These are phyloP conservation scores for Microchrysa polita DNA, from an alignment of 2,888 invertebrate species.

Conservation along the genomic window DNA sequence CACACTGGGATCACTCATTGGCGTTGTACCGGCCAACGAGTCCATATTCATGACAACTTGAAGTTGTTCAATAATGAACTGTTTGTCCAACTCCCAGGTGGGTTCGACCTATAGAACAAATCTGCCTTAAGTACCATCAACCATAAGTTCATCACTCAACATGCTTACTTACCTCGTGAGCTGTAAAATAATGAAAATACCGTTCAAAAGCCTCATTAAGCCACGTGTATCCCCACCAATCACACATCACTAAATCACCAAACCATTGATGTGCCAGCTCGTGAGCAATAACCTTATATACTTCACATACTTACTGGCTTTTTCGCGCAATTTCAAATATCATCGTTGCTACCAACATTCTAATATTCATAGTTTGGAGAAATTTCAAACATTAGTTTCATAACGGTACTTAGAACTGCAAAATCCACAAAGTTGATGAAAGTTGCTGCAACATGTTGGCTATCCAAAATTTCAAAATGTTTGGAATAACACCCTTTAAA, in stretches of 20 bases:
- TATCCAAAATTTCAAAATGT: too few species aligned
- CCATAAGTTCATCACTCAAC: too few species aligned
- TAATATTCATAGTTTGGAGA: too few species aligned
- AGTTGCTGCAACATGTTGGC: too few species aligned
- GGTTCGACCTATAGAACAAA: constrained; percentile 74
- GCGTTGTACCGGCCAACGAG: constrained; percentile 68
- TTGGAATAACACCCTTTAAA: too few species aligned
- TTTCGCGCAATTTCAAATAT: too few species aligned
- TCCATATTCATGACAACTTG: constrained; percentile 72
- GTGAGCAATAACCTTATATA: constrained; percentile 65
- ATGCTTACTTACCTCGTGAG: constrained; percentile 58
- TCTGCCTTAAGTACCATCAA: too few species aligned
- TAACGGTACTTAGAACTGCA: too few species aligned
- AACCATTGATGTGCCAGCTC: constrained; percentile 75
- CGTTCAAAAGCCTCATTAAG: constrained; percentile 75
- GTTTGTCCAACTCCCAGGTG: constrained; percentile 72
- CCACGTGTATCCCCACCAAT: constrained; percentile 70
- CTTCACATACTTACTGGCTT: too few species aligned
- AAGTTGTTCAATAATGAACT: constrained; percentile 76
- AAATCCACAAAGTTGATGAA: too few species aligned
- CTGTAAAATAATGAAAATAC: constrained; percentile 77
- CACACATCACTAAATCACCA: constrained; percentile 69
- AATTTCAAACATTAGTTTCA: too few species aligned
- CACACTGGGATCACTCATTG: constrained; percentile 69
- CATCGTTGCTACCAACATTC: too few species aligned